Evolutionary conservation across 2,888 invertebrate species (phyloP).

Genomic region (Coelopa pilipes): DNA sequence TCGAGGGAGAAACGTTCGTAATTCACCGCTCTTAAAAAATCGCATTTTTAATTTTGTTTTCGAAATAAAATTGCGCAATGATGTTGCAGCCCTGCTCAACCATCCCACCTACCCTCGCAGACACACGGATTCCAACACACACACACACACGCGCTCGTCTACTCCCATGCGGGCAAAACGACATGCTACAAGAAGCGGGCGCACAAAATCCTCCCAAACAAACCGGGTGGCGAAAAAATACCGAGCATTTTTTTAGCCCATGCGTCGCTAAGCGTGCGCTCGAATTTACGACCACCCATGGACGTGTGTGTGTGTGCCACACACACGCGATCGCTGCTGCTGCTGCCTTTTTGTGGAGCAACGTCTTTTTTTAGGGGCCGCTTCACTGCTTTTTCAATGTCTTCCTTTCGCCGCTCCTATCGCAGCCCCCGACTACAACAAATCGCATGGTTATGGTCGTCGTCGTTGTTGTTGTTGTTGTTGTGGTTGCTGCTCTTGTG

Average conservation of each 20-base stretch:
- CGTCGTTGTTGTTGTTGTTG: conserved; percentile 34
- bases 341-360: conserved; percentile 32
- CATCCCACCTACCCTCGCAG: too few relatives aligned
- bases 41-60: conserved; percentile 6
- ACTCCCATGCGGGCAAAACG: conserved; percentile 30
- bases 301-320: conserved; percentile 1
- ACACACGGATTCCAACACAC: background rate
- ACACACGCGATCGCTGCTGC: background rate
- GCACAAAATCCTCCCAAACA: background rate
- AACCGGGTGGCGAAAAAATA: background rate
- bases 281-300: background rate
- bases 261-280: conserved; percentile 7
- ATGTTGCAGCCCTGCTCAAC: background rate
- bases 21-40: background rate
- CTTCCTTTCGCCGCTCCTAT: background rate
- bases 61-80: background rate
- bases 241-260: background rate
- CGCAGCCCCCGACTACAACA: too few relatives aligned
- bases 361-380: conserved; percentile 8
- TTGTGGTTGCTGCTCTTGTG: conserved; percentile 43
- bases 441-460: background rate
- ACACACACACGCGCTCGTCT: conserved; percentile 18
- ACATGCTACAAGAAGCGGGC: conserved; percentile 24
- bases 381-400: background rate
- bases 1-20: conserved; percentile 9